Conservation (phyloP, 2,797 vertebrate genomes). For the Podargus strigoides region DNA sequence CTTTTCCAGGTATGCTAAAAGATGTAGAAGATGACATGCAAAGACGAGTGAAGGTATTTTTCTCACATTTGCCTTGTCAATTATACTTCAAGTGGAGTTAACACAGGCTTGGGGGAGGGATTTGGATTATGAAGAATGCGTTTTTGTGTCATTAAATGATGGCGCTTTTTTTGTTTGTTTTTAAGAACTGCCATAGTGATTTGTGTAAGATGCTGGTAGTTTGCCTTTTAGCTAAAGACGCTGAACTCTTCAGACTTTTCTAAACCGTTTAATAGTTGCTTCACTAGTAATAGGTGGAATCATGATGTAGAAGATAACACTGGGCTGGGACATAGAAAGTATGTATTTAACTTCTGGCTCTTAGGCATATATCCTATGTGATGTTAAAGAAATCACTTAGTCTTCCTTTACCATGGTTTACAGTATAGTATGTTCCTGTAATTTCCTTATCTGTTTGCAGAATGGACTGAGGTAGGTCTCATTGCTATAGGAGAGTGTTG, state of each 20-base stretch:
- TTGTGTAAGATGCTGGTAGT: not conserved
- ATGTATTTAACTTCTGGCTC: not conserved
- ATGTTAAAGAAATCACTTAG: not conserved
- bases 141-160: not conserved
- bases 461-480: not conserved
- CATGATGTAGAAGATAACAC: not conserved
- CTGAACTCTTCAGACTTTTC: not conserved
- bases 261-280: not conserved
- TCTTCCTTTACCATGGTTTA: not conserved
- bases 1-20: conserved; percentile 91
- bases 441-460: not conserved
- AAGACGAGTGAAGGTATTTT: conserved; percentile 93
- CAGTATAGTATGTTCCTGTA: not conserved
- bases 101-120: not conserved
- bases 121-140: not conserved
- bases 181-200: not conserved
- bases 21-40: conserved; percentile 98
- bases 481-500: not conserved
- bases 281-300: not conserved
- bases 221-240: not conserved
- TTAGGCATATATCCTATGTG: not conserved
- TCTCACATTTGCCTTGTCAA: not conserved
- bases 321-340: not conserved
- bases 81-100: not conserved
- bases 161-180: rapidly evolving